Evolutionary conservation across 1,140 invertebrate genomes (phyloP), one percentile per base, ranked within the genome.

Genomic region (Chionoecetes opilio): DNA sequence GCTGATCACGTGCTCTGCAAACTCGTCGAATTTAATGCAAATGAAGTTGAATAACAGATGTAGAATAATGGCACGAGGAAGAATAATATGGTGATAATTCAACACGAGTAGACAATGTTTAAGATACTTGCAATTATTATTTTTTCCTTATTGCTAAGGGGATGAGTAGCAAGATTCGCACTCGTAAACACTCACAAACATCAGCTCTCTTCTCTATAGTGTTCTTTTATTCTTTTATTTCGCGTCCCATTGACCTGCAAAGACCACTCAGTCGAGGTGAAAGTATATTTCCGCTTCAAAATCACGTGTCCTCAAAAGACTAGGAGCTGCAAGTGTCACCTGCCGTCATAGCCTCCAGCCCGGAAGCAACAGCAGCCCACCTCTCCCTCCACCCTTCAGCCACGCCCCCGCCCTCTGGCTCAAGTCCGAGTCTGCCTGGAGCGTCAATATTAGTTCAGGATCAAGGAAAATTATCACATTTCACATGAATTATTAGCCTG

Each of bases 381-480:
- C 34, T 35, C 17, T 38, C 29, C 86, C 86, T 41, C 8, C 86
- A 32, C 26, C 5, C 0, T 5, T 3, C 35, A 88, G 86, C 38
- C 86, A 29, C 8, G 2, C 35, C 38, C 41, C 34, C 26, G 11
- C 86, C 86, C 38, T 29, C 86, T 88, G 86, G 26, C 21, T 88
- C 86, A 32, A 21, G 34, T 9, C 35, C 41, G 14, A 88, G 86
- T 88, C 35, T 29, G 32, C 38, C 86, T 29, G 34, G 34, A 88
- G 34, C 35, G 86, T 41, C 35, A 88, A 88, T 88, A 88, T 88
- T 41, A 88, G 26, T 38, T 38, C 86, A 88, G 41, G 38, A 88
- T 37, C 26, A 41, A 88, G 86, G 86, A 88, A 88, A 88, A 88
- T 88, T 88, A 88, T 29, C 38, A 38, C 86, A 88, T 88, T 88